These are phyloP conservation scores for Nemotelus pantherinus DNA, from an alignment of 2,888 invertebrate species.

Conservation along the genomic window DNA sequence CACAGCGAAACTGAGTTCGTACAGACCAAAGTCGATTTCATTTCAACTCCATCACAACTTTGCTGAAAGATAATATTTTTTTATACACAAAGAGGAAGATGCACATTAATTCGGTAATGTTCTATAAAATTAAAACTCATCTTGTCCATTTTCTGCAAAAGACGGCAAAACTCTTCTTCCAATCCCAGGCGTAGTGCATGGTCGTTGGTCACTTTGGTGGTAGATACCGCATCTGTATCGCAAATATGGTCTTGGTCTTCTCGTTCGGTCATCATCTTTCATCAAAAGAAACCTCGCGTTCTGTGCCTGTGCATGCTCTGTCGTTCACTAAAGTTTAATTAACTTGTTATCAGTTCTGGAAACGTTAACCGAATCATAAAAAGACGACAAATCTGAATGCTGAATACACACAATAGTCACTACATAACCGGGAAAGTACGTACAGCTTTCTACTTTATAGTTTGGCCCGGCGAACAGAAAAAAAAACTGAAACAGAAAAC, in stretches of 20 bases:
- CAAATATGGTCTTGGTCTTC: neutral
- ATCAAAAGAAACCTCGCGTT: conserved; percentile 1
- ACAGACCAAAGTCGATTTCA: neutral
- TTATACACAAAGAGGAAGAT: conserved; percentile 32
- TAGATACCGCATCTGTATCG: neutral
- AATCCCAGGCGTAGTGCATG: conserved; percentile 5
- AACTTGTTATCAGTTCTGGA: conserved; percentile 49
- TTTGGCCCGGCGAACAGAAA: conserved; percentile 8
- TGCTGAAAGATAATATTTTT: neutral
- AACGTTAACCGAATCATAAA: conserved; percentile 45
- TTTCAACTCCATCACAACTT: conserved; percentile 24
- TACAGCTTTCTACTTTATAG: conserved; percentile 22
- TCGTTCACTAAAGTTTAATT: conserved; percentile 49
- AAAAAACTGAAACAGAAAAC: conserved; percentile 37
- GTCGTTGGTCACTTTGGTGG: conserved; percentile 1
- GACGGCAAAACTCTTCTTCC: neutral
- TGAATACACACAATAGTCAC: conserved; percentile 20
- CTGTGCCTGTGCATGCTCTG: conserved; percentile 13
- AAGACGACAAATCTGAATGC: conserved; percentile 34
- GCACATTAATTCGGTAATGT: conserved; percentile 41
- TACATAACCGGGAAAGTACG: neutral
- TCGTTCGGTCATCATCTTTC: conserved; percentile 23
- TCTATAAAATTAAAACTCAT: conserved; percentile 39
- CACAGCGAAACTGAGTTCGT: too few species aligned
- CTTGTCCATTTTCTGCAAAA: too few species aligned